A percentile compares a stretch with the other conserved stretches of the same genome.
phyloP scores from a whole-genome alignment of 2,113 vertebrate genomes.

The Pardalotus punctatus region DNA sequence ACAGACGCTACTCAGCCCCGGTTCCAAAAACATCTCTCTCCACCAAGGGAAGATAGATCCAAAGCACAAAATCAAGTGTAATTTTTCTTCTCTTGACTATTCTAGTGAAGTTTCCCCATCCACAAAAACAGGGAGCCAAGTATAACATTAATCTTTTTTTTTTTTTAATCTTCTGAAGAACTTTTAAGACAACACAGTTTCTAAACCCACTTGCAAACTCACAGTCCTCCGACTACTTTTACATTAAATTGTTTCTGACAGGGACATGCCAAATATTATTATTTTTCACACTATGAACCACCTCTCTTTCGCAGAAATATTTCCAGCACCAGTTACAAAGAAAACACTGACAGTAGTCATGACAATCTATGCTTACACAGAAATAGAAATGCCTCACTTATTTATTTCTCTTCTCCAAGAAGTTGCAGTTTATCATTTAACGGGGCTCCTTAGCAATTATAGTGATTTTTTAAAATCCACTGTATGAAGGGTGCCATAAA shows the following conservation, averaged over 20 bases:
- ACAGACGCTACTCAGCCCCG: conserved; percentile 1
- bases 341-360: conserved; percentile 43
- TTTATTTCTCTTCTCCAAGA: neutral
- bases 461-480: neutral
- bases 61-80: conserved; percentile 24
- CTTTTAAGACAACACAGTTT: conserved; percentile 23
- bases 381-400: conserved; percentile 38
- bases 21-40: conserved; percentile 45
- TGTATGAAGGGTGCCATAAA: neutral
- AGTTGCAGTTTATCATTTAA: conserved; percentile 1
- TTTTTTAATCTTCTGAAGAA: neutral
- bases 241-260: conserved; percentile 47
- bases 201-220: neutral
- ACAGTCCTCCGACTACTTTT: neutral
- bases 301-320: neutral
- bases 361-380: conserved; percentile 17
- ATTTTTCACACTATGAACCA: conserved; percentile 38
- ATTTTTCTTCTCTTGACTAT: conserved; percentile 33
- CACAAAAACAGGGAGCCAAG: neutral
- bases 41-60: conserved; percentile 1
- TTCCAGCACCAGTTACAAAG: conserved; percentile 19
- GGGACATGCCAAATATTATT: conserved; percentile 60
- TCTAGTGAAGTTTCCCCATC: neutral
- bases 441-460: neutral
- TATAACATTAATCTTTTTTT: neutral